Evolutionary conservation across 2,113 vertebrate genomes (phyloP).

Genomic region (Ceyx margarethae): DNA sequence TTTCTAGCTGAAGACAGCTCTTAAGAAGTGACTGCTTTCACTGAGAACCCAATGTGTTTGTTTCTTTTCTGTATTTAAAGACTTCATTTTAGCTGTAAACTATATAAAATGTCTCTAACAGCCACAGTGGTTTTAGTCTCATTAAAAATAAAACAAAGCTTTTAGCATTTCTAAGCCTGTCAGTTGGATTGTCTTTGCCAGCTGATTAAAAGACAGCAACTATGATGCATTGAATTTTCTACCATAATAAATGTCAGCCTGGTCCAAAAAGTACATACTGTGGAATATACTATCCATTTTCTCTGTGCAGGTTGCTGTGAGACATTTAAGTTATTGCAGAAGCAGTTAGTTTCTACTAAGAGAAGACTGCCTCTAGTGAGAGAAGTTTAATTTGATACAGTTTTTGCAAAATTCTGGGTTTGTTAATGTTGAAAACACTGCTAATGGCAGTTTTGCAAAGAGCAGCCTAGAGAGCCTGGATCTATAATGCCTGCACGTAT

Average conservation of each 20-base stretch:
- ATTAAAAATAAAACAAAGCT: conserved; percentile 63
- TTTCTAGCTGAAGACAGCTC: not conserved
- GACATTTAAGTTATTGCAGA: not conserved
- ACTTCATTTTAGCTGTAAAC: conserved; percentile 28
- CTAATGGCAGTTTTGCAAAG: not conserved
- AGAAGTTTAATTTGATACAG: not conserved
- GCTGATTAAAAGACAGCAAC: conserved; percentile 47
- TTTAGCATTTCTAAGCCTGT: conserved; percentile 49
- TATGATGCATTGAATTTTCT: not conserved
- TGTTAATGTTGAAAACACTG: not conserved
- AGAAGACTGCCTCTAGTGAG: not conserved
- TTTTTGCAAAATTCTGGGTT: not conserved
- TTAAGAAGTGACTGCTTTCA: not conserved
- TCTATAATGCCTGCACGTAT: not conserved
- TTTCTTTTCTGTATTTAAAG: not conserved
- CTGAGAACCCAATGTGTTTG: not conserved
- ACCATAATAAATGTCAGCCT: conserved; percentile 8
- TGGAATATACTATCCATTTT: not conserved
- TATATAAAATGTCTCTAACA: conserved; percentile 29
- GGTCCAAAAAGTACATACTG: not conserved
- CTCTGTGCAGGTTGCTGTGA: not conserved
- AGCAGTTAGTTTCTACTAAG: not conserved
- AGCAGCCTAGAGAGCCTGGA: not conserved
- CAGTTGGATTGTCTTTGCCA: conserved; percentile 28
- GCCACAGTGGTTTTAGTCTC: conserved; percentile 24